Percentiles rank a stretch among this genome's conserved stretches.
Evolutionary conservation across 2,888 invertebrate genomes (phyloP).

Genomic region (Diarsia rubi): DNA sequence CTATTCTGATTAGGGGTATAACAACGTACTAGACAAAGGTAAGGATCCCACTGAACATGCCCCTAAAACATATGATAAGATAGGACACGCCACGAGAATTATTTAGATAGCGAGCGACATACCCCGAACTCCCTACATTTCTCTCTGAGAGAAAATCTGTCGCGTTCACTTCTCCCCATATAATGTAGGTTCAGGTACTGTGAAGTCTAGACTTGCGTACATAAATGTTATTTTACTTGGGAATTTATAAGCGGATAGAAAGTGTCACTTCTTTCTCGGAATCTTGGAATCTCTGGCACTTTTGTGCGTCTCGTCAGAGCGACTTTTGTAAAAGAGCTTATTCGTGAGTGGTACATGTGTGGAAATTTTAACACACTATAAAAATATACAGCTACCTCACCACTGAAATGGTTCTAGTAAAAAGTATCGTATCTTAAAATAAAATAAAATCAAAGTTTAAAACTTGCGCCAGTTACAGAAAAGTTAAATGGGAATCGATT

Average conservation of each 20-base stretch:
- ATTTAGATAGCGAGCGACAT: conserved; percentile 38
- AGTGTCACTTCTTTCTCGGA: conserved; percentile 19
- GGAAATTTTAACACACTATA: neutral
- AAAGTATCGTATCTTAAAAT: neutral
- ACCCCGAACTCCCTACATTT: conserved; percentile 19
- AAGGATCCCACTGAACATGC: conserved; percentile 10
- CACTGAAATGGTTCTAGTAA: neutral
- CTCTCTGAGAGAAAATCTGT: conserved; percentile 39
- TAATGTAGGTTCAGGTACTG: conserved; percentile 30
- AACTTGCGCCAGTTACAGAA: no score
- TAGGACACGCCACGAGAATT: conserved; percentile 28
- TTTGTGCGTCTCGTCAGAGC: neutral
- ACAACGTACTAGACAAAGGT: conserved; percentile 26
- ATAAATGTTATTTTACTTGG: conserved; percentile 49
- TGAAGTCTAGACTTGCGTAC: conserved; percentile 58
- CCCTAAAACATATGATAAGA: conserved; percentile 34
- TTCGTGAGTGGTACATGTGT: neutral
- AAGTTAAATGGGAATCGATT: no score
- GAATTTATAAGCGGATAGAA: conserved; percentile 47
- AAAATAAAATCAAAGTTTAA: no score
- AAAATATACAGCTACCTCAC: neutral
- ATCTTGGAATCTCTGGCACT: neutral
- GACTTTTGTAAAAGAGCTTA: neutral
- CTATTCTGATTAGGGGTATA: conserved; percentile 28
- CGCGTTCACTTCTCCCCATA: conserved; percentile 31